Evolutionary conservation across 2,113 vertebrate species (phyloP).

Genomic region (Hippotragus niger): DNA sequence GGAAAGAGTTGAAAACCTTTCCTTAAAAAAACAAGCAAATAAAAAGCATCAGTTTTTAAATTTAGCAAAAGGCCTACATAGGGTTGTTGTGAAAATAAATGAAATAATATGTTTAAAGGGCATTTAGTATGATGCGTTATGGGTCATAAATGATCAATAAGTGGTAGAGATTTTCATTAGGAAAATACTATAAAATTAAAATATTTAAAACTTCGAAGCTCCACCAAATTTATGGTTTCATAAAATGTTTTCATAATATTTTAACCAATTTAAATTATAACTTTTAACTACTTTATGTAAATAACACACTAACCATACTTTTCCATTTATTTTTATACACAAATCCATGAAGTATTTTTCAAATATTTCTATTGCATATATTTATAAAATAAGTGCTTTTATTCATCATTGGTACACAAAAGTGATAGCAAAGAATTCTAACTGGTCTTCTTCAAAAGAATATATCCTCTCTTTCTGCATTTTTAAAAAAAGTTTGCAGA

Average conservation of each 20-base stretch:
- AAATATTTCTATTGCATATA: background rate
- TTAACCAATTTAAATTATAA: slow-evolving; percentile 16
- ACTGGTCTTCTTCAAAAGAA: slow-evolving; percentile 30
- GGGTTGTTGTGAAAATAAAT: slow-evolving; percentile 17
- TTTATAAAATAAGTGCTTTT: background rate
- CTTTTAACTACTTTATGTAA: slow-evolving; percentile 14
- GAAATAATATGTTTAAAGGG: background rate
- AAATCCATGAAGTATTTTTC: background rate
- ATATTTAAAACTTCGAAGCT: slow-evolving; percentile 18
- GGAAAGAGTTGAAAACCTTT: background rate
- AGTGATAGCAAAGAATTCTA: background rate
- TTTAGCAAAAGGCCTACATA: background rate
- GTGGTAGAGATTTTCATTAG: background rate
- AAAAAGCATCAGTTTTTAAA: background rate
- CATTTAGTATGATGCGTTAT: background rate
- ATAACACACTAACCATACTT: background rate
- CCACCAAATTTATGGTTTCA: background rate
- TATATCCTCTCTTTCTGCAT: background rate
- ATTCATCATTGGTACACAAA: slow-evolving; percentile 9
- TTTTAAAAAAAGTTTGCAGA: background rate
- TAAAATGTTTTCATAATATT: slow-evolving; percentile 22
- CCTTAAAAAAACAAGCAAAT: background rate
- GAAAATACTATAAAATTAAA: slow-evolving; percentile 26
- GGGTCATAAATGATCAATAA: background rate
- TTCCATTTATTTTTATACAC: slow-evolving; percentile 24